Evolutionary conservation across 2,888 invertebrate species (phyloP).

Genomic region (Sussaba pulchella): DNA sequence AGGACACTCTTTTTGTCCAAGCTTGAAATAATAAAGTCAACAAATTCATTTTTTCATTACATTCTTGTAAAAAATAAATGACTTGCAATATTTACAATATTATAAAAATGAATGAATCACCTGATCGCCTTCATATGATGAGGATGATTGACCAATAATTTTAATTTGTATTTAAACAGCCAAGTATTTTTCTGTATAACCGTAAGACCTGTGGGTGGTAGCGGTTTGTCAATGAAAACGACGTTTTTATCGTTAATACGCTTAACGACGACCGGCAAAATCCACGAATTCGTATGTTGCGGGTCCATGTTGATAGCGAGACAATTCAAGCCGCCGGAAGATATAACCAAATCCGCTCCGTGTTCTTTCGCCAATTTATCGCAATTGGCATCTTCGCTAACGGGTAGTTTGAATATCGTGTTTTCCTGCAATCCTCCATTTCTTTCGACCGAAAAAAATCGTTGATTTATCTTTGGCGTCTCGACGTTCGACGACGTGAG

Average conservation of each 20-base stretch:
- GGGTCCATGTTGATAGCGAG: conserved; percentile 74
- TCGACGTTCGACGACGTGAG: conserved; percentile 35
- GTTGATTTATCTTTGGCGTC: conserved; percentile 61
- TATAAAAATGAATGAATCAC: conserved; percentile 22
- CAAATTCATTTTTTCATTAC: background rate
- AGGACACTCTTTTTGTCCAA: background rate
- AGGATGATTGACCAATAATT: conserved; percentile 58
- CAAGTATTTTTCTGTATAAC: conserved; percentile 75
- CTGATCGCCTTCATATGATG: conserved; percentile 47
- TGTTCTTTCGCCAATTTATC: conserved; percentile 70
- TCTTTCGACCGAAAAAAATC: conserved; percentile 39
- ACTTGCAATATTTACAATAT: too few species aligned
- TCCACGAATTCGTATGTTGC: conserved; percentile 73
- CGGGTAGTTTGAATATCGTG: conserved; percentile 67
- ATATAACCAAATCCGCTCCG: conserved; percentile 78
- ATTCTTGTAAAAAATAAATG: too few species aligned
- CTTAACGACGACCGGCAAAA: conserved; percentile 75
- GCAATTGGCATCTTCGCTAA: conserved; percentile 76
- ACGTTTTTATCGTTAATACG: conserved; percentile 72
- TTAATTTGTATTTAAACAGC: conserved; percentile 76
- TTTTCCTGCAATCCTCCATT: conserved; percentile 8
- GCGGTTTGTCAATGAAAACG: conserved; percentile 77
- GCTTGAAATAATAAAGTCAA: too few species aligned
- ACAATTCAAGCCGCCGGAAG: conserved; percentile 77
- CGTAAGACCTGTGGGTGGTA: conserved; percentile 72